phyloP scores from a whole-genome alignment of 2,888 invertebrate species.

The Eurytoma adleriae region DNA sequence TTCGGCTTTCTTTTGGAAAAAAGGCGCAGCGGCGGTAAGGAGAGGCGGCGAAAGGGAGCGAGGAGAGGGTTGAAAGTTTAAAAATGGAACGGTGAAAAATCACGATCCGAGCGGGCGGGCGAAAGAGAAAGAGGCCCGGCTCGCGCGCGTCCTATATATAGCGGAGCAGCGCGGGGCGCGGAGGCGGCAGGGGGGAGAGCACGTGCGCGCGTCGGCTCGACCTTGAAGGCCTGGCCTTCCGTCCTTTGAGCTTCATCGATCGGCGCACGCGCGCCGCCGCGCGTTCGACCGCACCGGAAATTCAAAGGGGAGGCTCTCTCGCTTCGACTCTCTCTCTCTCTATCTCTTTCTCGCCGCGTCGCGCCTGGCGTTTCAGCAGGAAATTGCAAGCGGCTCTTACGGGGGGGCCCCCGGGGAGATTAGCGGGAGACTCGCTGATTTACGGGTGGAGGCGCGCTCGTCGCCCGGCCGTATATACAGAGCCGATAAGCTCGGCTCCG shows the following conservation, averaged over 20 bases:
- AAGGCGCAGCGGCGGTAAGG: too few species aligned
- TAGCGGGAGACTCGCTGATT: not conserved
- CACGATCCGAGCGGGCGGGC: slow-evolving; percentile 25
- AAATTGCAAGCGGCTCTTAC: slow-evolving; percentile 17
- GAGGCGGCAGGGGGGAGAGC: not conserved
- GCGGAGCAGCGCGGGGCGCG: not conserved
- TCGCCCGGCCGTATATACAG: too few species aligned
- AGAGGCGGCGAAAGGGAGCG: too few species aligned
- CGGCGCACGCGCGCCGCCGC: slow-evolving; percentile 40
- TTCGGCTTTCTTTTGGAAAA: not conserved
- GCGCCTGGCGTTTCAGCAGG: slow-evolving; percentile 1
- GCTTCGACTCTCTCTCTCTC: slow-evolving; percentile 1
- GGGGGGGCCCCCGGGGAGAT: not conserved
- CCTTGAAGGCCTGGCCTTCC: slow-evolving; percentile 58
- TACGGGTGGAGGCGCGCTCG: not conserved
- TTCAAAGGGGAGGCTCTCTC: slow-evolving; percentile 30
- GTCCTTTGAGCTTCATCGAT: slow-evolving; percentile 59
- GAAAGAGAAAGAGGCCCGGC: slow-evolving; percentile 17
- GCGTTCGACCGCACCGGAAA: slow-evolving; percentile 12
- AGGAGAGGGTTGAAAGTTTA: not conserved
- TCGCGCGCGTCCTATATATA: not conserved
- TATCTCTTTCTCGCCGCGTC: not conserved
- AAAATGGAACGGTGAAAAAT: slow-evolving; percentile 44
- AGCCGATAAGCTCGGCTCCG: too few species aligned
- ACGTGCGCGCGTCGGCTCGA: slow-evolving; percentile 51